Percentiles rank a stretch among this genome's conserved stretches.
Evolutionary conservation across 2,113 vertebrate genomes (phyloP).

Genomic region (Ceyx margarethae): DNA sequence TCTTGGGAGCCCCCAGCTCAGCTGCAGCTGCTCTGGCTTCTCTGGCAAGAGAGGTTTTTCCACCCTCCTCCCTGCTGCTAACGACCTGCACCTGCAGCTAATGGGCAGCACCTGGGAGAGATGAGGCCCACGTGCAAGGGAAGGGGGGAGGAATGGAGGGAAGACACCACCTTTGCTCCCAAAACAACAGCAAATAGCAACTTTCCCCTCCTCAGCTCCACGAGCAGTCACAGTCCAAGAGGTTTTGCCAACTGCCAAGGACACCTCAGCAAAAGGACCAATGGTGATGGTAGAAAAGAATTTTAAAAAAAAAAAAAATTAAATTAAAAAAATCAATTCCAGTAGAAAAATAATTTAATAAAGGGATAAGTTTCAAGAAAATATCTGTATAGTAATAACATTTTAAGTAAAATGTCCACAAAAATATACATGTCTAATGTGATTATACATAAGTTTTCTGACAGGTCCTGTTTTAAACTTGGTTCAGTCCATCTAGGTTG

Average conservation of each 20-base stretch:
- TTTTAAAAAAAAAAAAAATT: conserved; percentile 58
- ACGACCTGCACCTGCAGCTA: not conserved
- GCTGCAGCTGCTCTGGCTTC: not conserved
- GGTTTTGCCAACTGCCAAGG: not conserved
- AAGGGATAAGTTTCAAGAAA: conserved; percentile 86
- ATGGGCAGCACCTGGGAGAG: not conserved
- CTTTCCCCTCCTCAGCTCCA: not conserved
- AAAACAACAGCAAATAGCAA: not conserved
- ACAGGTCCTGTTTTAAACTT: conserved; percentile 15
- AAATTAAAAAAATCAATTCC: conserved; percentile 65
- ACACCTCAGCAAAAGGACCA: not conserved
- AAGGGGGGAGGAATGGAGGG: not conserved
- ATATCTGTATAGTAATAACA: conserved; percentile 83
- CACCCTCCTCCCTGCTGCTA: not conserved
- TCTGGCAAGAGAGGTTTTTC: not conserved
- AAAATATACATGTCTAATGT: conserved; percentile 69
- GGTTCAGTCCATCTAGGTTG: not conserved
- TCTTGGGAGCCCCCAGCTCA: not conserved
- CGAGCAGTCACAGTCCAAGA: fast-evolving
- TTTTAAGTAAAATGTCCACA: conserved; percentile 79
- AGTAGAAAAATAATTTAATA: conserved; percentile 80
- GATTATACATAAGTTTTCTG: conserved; percentile 72
- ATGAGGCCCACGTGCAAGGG: not conserved
- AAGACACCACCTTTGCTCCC: not conserved
- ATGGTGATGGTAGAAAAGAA: conserved; percentile 63